Percentiles rank a stretch among this genome's conserved stretches.
Evolutionary conservation across 2,113 vertebrate species (phyloP).

Genomic region (Pterocles burchelli): DNA sequence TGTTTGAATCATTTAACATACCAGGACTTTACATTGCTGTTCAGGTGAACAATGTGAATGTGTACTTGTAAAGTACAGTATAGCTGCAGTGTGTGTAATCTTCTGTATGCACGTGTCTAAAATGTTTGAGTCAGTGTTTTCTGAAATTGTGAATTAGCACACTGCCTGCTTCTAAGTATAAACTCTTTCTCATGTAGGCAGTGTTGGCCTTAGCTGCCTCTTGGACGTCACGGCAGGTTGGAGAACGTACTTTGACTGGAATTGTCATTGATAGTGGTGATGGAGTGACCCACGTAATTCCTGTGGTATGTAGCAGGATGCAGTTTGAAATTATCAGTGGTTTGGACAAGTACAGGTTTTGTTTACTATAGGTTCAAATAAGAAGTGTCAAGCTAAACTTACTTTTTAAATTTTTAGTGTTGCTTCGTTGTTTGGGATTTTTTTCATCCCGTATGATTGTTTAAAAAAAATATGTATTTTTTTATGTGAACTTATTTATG

Average conservation of each 20-base stretch:
- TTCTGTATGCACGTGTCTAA: rapidly evolving
- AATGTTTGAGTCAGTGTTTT: background rate
- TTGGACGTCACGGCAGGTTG: conserved; percentile 88
- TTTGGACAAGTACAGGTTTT: background rate
- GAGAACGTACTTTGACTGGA: conserved; percentile 85
- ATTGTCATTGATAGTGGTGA: conserved; percentile 88
- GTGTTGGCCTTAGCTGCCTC: conserved; percentile 87
- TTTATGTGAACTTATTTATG: background rate
- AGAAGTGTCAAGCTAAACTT: background rate
- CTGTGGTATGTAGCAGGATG: conserved; percentile 78
- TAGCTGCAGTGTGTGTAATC: background rate
- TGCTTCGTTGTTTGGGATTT: background rate
- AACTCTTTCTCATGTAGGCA: conserved; percentile 71
- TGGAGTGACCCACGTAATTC: conserved; percentile 88
- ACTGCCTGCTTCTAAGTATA: background rate
- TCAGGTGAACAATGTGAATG: conserved; percentile 76
- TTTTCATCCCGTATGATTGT: background rate
- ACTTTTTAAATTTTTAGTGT: background rate
- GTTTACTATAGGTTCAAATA: background rate
- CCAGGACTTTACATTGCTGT: conserved; percentile 91
- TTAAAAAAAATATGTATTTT: background rate
- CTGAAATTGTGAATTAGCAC: background rate
- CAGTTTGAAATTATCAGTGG: background rate
- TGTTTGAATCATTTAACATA: conserved; percentile 91
- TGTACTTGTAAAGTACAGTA: background rate